phyloP scores from a whole-genome alignment of 2,797 vertebrate species.

The Mus caroli region DNA sequence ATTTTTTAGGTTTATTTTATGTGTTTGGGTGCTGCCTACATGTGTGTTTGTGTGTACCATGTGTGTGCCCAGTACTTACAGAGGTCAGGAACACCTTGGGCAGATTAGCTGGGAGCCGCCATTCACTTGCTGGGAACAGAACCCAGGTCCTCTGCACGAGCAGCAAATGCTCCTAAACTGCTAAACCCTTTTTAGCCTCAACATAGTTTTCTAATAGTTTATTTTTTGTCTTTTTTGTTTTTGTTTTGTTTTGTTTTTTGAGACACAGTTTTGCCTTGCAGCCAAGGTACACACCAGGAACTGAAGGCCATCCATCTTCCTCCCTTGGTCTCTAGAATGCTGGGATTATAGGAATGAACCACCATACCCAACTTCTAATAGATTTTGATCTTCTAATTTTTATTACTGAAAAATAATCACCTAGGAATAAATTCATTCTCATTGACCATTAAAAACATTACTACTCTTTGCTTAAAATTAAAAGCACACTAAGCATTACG shows the following conservation, averaged over 20 bases:
- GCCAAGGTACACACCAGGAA: neutral
- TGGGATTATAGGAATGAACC: neutral
- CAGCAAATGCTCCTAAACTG: neutral
- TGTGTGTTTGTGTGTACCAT: neutral
- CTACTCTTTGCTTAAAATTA: constrained; percentile 66
- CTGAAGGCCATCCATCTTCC: neutral
- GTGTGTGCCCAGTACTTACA: neutral
- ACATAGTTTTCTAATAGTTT: neutral
- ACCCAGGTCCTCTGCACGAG: neutral
- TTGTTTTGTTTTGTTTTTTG: neutral
- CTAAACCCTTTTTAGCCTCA: neutral
- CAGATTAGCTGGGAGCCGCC: neutral
- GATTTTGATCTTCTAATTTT: constrained; percentile 25
- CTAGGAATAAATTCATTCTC: constrained; percentile 18
- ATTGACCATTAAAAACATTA: constrained; percentile 30
- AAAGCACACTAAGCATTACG: constrained; percentile 35
- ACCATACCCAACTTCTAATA: neutral
- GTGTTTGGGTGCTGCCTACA: neutral
- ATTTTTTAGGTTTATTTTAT: neutral
- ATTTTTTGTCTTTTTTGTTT: neutral
- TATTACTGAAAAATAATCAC: constrained; percentile 61
- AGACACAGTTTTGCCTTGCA: neutral
- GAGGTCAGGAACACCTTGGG: neutral
- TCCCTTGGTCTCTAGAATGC: neutral
- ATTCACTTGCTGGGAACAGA: neutral